phyloP scores from a whole-genome alignment of 2,888 invertebrate species.

The Ochropacha duplaris region DNA sequence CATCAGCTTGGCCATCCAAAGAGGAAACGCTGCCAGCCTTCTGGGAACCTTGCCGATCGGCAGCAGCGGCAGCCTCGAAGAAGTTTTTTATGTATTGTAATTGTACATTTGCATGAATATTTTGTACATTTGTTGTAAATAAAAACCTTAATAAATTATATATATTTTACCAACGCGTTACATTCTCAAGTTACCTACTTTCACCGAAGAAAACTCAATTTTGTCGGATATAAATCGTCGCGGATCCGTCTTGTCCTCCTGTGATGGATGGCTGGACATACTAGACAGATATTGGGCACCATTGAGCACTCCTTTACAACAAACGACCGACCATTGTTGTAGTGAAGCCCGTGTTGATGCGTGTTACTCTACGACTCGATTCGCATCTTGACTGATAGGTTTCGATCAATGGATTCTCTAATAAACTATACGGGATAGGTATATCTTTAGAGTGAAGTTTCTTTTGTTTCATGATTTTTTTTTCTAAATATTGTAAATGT shows the following conservation, averaged over 20 bases:
- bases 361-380: neutral
- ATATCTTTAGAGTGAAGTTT: neutral
- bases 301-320: neutral
- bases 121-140: too few relatives aligned
- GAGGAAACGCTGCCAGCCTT: too few relatives aligned
- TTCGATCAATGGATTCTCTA: neutral
- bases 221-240: constrained; percentile 21
- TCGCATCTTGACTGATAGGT: neutral
- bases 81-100: too few relatives aligned
- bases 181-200: neutral
- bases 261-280: constrained; percentile 12
- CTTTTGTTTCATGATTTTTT: neutral
- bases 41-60: too few relatives aligned
- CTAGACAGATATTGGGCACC: constrained; percentile 4
- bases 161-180: neutral
- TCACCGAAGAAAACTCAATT: constrained; percentile 22
- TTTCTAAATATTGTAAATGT: too few relatives aligned
- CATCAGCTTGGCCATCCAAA: too few relatives aligned
- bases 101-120: too few relatives aligned
- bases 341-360: neutral
- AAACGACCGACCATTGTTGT: neutral
- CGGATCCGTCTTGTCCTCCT: constrained; percentile 5
- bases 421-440: neutral
- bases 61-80: too few relatives aligned
- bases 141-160: too few relatives aligned